A percentile compares a stretch with the other conserved stretches of the same genome.
Conservation (phyloP, 2,888 invertebrate species). For the Chrysolina oricalcia region DNA sequence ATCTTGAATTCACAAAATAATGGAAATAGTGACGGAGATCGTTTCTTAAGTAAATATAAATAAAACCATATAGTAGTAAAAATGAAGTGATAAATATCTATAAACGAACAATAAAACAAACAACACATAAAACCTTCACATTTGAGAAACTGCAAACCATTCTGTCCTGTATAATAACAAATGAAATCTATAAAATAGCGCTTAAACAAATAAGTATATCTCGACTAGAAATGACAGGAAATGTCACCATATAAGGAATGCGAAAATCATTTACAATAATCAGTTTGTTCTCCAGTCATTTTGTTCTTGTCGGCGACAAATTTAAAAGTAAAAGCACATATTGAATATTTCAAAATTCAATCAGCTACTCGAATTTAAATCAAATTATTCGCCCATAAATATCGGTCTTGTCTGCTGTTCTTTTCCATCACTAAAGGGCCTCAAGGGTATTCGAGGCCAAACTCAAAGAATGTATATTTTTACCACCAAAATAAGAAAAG, state of each 20-base stretch:
- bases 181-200: neutral
- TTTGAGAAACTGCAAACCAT: neutral
- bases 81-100: no score
- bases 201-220: neutral
- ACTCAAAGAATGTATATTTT: no score
- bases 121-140: neutral
- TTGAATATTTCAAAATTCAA: neutral
- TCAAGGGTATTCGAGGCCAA: no score
- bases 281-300: neutral
- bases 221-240: conserved; percentile 39
- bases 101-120: neutral
- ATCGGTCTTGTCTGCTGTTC: no score
- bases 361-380: no score
- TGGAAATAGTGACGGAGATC: no score
- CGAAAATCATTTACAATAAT: conserved; percentile 12
- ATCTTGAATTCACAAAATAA: no score
- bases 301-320: neutral
- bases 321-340: neutral
- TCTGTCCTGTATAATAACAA: no score
- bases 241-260: conserved; percentile 41
- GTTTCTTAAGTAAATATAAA: no score
- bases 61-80: no score
- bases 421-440: neutral
- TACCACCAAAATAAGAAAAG: no score
- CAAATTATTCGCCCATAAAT: no score